These are phyloP conservation scores for Macaria liturata DNA, from an alignment of 2,888 invertebrate species.

Conservation along the genomic window DNA sequence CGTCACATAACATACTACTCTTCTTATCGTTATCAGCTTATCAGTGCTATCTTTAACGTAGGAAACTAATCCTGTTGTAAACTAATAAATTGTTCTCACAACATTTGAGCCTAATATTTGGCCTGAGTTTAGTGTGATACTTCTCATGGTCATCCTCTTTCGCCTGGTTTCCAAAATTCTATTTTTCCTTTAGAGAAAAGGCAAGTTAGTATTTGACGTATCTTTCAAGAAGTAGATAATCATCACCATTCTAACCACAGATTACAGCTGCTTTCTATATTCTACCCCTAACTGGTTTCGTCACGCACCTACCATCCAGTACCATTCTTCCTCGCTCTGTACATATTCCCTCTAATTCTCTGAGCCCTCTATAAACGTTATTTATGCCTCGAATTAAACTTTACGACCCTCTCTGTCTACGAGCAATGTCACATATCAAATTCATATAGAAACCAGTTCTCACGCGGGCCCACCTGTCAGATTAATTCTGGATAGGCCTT, in stretches of 20 bases:
- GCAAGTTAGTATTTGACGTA: too few species aligned
- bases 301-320: too few species aligned
- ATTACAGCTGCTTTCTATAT: too few species aligned
- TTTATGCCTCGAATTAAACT: slow-evolving; percentile 72
- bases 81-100: slow-evolving; percentile 31
- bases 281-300: too few species aligned
- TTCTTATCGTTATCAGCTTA: slow-evolving; percentile 32
- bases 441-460: slow-evolving; percentile 60
- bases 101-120: slow-evolving; percentile 43
- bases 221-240: too few species aligned
- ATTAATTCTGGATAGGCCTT: slow-evolving; percentile 60
- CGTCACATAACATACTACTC: slow-evolving; percentile 24
- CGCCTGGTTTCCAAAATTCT: too few species aligned
- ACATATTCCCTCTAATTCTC: slow-evolving; percentile 16
- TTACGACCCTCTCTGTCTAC: slow-evolving; percentile 71
- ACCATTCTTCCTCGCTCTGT: too few species aligned
- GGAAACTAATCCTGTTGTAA: slow-evolving; percentile 38
- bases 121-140: slow-evolving; percentile 32
- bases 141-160: slow-evolving; percentile 19
- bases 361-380: slow-evolving; percentile 63
- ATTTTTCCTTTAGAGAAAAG: too few species aligned
- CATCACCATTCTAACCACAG: too few species aligned
- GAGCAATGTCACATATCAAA: slow-evolving; percentile 69
- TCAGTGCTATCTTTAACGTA: slow-evolving; percentile 32
- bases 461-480: slow-evolving; percentile 69